phyloP scores from a whole-genome alignment of 2,888 invertebrate genomes.

The Melieria omissa region DNA sequence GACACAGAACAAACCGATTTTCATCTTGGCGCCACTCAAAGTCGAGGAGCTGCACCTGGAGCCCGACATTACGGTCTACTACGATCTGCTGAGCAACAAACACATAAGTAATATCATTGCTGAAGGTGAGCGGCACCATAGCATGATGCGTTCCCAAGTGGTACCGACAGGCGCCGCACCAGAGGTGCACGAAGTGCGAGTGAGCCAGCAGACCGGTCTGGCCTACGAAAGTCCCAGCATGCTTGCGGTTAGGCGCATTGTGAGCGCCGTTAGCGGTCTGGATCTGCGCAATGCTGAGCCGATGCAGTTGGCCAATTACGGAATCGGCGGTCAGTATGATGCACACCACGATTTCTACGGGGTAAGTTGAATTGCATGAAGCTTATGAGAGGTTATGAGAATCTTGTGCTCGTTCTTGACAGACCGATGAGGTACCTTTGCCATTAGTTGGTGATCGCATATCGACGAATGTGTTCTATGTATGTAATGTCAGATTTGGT shows the following conservation, averaged over 20 bases:
- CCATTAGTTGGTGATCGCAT: conserved; percentile 75
- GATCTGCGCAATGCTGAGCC: conserved; percentile 88
- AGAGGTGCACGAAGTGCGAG: conserved; percentile 44
- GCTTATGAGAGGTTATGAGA: neutral
- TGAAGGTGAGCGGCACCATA: neutral
- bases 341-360: conserved; percentile 92
- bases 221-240: conserved; percentile 40
- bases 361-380: conserved; percentile 67
- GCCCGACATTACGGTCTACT: conserved; percentile 85
- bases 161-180: neutral
- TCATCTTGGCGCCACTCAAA: conserved; percentile 82
- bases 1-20: conserved; percentile 70
- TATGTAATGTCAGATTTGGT: conserved; percentile 70
- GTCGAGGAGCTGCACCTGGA: conserved; percentile 78
- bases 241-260: conserved; percentile 30
- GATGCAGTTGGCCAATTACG: conserved; percentile 97
- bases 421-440: neutral
- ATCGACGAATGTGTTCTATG: conserved; percentile 93
- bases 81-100: conserved; percentile 83
- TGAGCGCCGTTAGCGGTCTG: conserved; percentile 83
- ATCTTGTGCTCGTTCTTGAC: neutral
- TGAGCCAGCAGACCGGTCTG: conserved; percentile 55
- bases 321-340: conserved; percentile 97
- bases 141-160: conserved; percentile 45
- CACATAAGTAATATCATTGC: conserved; percentile 76